Base-by-base conservation (phyloP, 2,797 vertebrate genomes). In the Setipinna tenuifilis region DNA sequence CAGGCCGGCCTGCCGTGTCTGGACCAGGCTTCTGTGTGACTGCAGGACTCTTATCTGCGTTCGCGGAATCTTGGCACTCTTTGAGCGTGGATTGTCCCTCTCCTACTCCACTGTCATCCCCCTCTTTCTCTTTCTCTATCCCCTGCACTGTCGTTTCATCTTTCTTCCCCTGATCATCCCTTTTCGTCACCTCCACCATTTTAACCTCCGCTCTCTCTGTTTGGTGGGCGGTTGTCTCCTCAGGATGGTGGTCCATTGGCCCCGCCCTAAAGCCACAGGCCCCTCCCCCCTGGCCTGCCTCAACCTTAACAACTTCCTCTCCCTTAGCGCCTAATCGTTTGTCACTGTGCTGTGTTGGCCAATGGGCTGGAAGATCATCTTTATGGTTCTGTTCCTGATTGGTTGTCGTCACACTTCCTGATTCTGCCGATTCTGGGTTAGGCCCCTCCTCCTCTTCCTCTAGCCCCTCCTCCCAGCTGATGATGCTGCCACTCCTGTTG, bases 391-490 rank as follows among this genome's bases (percentile, higher is more conserved):
- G 71, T 35, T 21, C 35, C 31, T 44, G 31, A 78, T 78, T 78
- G 31, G 31, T 21, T 19, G 35, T 44, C 2, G 71, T 17, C 71
- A 1, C 7, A 17, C 3, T 21, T 35, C 7, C 31, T 21, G 35
- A 41, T 35, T 44, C 17, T 2, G 16, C 10, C 31, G 19, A n/a
- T n/a, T n/a, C 71, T 7, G 65, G 16, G 28, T 12, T 35, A 83
- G 6, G 65, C 50, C 46, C 46, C 65, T 28, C 28, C 59, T 86
- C 44, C 9, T 57, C 46, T 81, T 85, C 88, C 83, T 95, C 87
- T 48, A 85, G 83, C 82, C 62, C 95, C 83, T 91, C 90, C 86
- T 94, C 93, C 95, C 96, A 97, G 90, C 94, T 95, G 89, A 93
- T 90, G 82, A 96, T 88, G 83, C 94, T 95, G 85, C 89, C 92